Evolutionary conservation across 64 coral and sea anemone species (phyloP).

Genomic region (Platygyra sinensis): DNA sequence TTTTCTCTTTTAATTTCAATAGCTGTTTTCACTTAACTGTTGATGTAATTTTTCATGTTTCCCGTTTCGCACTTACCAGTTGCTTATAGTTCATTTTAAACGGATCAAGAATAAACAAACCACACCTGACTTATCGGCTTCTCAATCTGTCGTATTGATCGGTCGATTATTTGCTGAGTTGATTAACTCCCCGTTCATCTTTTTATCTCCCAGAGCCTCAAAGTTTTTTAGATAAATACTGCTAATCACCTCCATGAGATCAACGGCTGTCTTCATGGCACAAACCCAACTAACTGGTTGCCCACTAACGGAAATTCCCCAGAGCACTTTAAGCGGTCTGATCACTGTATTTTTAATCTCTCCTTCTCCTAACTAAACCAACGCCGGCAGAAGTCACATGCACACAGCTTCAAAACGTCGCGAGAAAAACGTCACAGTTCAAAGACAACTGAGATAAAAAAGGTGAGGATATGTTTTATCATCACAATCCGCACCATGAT

Average conservation of each 20-base stretch:
- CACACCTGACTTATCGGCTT: not conserved
- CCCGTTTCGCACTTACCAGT: not conserved
- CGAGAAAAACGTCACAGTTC: not conserved
- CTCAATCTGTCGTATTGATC: not conserved
- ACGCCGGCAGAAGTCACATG: not conserved
- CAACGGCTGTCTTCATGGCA: constrained; percentile 32
- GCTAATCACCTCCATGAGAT: constrained; percentile 22
- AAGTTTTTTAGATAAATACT: constrained; percentile 40
- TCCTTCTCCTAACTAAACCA: not conserved
- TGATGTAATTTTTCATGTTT: not conserved
- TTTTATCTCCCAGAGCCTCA: not conserved
- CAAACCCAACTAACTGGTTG: constrained; percentile 24
- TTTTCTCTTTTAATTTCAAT: not conserved
- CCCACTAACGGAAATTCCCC: constrained; percentile 39
- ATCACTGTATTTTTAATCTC: not conserved
- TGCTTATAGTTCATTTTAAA: not conserved
- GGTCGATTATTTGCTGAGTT: not conserved
- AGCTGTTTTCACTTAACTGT: not conserved
- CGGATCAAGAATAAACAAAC: not conserved
- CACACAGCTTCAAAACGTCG: not conserved
- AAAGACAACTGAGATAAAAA: not conserved
- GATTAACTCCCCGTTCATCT: constrained; percentile 3
- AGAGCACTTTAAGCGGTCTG: constrained; percentile 6
- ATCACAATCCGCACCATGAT: not conserved
- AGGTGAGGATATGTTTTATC: not conserved